Evolutionary conservation across 2,113 vertebrate species (phyloP), one percentile per base, ranked within the genome.

Genomic region (Lepus timidus): DNA sequence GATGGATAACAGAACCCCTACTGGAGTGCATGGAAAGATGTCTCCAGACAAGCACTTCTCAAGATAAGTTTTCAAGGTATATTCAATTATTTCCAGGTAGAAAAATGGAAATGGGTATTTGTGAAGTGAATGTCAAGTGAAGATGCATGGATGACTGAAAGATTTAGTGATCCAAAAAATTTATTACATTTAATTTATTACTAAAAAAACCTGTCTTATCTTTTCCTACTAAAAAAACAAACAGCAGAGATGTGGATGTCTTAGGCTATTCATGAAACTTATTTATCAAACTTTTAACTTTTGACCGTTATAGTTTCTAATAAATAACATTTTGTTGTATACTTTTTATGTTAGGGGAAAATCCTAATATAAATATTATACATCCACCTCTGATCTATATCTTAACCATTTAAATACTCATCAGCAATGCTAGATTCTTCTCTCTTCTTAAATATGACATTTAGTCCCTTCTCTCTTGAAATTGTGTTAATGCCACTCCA

Each of bases 401-500:
- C 6, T 0, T 9, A 67, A 4, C 29, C 44, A 78, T 84, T 95
- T 91, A 39, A 88, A 33, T 70, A 25, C 71, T 96, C 9, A 6
- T 70, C 89, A 67, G 36, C 93, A 67, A 20, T 39, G 19, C 13
- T 58, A 88, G 27, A 0, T 2, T 55, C 31, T 74, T 96, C 65
- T 92, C 9, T 25, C 86, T 94, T 85, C 12, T 36, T 20, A 36
- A n/a, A 36, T 14, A 65, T n/a, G 27, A 8, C 13, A 89, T 33
- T 88, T 94, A 74, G 51, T 88, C 68, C 20, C 31, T 65, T 65
- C 64, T 88, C 71, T 94, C 94, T 96, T 74, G 78, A 90, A 97
- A 83, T 91, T 31, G n/a, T 68, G 52, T 80, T 96, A 98, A 96
- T 98, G 98, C 88, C 94, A 95, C 97, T 98, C 90, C 93, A 55